Evolutionary conservation across 2,888 invertebrate species (phyloP).

Genomic region (Pristionchus mayeri): DNA sequence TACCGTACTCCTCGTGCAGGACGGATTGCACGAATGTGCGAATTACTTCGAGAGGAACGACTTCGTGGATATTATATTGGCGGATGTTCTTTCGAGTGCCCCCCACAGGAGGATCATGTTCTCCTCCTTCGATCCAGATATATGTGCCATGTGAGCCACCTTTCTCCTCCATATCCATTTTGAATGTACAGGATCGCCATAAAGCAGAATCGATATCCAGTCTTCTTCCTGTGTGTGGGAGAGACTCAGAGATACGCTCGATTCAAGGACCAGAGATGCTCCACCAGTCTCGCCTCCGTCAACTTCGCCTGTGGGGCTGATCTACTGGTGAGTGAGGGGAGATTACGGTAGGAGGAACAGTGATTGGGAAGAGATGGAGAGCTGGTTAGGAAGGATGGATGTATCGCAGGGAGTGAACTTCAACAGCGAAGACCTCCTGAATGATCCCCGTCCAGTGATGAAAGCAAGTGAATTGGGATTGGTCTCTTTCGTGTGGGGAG

Average conservation of each 20-base stretch:
- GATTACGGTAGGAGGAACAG: no score
- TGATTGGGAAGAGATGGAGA: background rate
- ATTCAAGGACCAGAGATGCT: conserved; percentile 79
- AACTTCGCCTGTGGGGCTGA: conserved; percentile 71
- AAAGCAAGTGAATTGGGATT: conserved; percentile 86
- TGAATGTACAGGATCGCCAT: conserved; percentile 82
- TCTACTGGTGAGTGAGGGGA: conserved; percentile 57
- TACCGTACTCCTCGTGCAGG: conserved; percentile 76
- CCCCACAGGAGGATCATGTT: conserved; percentile 89
- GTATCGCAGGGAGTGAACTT: conserved; percentile 86
- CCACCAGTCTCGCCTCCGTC: conserved; percentile 71
- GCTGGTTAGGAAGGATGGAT: background rate
- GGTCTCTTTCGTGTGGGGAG: conserved; percentile 96
- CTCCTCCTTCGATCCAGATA: conserved; percentile 95
- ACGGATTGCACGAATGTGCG: conserved; percentile 74
- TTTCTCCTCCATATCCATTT: background rate
- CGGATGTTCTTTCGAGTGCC: conserved; percentile 87
- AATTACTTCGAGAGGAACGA: conserved; percentile 86
- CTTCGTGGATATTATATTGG: conserved; percentile 90
- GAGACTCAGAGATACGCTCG: conserved; percentile 85
- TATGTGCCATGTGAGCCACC: conserved; percentile 86
- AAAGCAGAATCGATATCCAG: conserved; percentile 97
- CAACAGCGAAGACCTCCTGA: conserved; percentile 89
- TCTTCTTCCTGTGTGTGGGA: conserved; percentile 92
- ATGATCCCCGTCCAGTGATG: conserved; percentile 82